Conservation (phyloP, 2,113 vertebrate genomes). For the Stercorarius parasiticus region DNA sequence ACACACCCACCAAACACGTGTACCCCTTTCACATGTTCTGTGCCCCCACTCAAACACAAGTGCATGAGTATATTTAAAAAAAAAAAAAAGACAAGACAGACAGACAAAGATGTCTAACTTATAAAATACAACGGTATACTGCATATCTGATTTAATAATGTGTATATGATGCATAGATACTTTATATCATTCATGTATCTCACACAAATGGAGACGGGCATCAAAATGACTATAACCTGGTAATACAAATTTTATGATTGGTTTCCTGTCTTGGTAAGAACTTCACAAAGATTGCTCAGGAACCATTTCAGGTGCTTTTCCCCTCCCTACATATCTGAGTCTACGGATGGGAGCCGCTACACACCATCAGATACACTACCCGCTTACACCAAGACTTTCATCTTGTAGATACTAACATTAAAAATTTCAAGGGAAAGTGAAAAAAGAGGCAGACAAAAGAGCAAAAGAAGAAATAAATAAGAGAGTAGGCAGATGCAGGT, state of each 20-base stretch:
- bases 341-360: background rate
- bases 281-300: background rate
- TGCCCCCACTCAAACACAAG: background rate
- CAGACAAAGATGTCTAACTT: background rate
- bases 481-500: background rate
- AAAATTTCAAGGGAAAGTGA: background rate
- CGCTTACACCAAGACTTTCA: background rate
- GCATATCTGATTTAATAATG: background rate
- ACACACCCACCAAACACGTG: accelerated
- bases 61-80: background rate
- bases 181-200: background rate
- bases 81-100: background rate
- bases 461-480: background rate
- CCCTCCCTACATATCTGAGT: background rate
- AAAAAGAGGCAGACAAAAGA: background rate
- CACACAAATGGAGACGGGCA: background rate
- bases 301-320: background rate
- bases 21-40: background rate
- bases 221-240: background rate
- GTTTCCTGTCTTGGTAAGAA: background rate
- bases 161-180: background rate
- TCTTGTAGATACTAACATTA: background rate
- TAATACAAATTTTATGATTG: background rate
- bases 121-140: background rate
- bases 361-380: background rate